Conservation (phyloP, 2,113 vertebrate genomes). For the Oophaga pumilio region DNA sequence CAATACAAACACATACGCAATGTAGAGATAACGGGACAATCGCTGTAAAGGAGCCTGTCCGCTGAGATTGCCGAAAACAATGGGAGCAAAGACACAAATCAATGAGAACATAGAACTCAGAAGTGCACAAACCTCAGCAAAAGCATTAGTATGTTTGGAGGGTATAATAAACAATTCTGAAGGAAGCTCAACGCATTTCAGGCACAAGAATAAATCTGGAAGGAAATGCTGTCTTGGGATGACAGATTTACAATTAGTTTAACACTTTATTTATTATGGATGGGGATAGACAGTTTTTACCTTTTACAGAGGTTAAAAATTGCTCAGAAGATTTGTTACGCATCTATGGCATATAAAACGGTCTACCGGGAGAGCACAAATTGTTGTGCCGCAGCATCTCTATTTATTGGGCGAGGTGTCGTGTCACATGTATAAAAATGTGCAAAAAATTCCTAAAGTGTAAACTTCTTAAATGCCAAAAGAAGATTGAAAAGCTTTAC, state of each 20-base stretch:
- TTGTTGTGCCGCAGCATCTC: not conserved
- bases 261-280: conserved; percentile 29
- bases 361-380: not conserved
- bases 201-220: conserved; percentile 23
- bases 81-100: conserved; percentile 20
- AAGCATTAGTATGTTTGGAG: not conserved
- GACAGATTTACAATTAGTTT: conserved; percentile 31
- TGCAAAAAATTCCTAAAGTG: not conserved
- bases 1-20: conserved; percentile 15
- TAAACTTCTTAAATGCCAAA: not conserved
- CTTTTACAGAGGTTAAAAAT: conserved; percentile 31
- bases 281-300: not conserved
- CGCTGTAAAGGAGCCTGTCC: not conserved
- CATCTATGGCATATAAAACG: not conserved
- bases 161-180: conserved; percentile 30
- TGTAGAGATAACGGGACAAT: conserved; percentile 3
- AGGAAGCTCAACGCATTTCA: conserved; percentile 10
- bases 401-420: not conserved
- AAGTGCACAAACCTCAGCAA: conserved; percentile 25
- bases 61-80: conserved; percentile 21
- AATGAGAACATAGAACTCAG: conserved; percentile 7
- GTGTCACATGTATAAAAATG: not conserved
- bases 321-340: conserved; percentile 12
- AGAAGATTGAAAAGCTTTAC: not conserved
- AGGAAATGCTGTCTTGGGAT: not conserved